Base-by-base conservation (phyloP, 2,888 invertebrate species). In the Hermaeophaga mercurialis region DNA sequence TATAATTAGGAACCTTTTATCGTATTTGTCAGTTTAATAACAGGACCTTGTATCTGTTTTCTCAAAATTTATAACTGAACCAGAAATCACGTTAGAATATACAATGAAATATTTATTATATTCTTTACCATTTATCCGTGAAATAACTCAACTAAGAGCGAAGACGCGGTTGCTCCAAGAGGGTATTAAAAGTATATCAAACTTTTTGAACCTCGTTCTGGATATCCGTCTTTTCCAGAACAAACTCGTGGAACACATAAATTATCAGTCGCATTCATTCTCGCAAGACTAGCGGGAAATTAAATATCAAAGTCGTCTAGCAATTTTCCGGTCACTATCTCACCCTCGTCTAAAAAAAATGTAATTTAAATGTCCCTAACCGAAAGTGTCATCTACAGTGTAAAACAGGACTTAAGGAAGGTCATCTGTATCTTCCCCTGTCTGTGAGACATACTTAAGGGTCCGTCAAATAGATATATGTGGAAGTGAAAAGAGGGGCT, bases 321-420 rank as follows among this genome's bases (percentile, higher is more conserved):
- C 43, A 52, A 63, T 63, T 63, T 63, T 63, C 61, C 63, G 63
- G 63, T 63, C 63, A 63, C 63, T 63, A 61, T 63, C 33, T 45
- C 63, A 63, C 63, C 63, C 67, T 64, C 59, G 59, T 59, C 54
- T 43, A 58, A 61, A 69, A 68, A 68, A 73, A 73, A 69, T 73
- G 73, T 72, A 76, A 75, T 75, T 74, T 73, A 73, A 74, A 75
- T 70, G 70, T 69, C 65, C 72, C 69, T 68, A 61, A 57, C 60
- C 60, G 54, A 52, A 59, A 55, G 61, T 63, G 63, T 63, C 63
- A 63, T 63, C 63, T 56, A 39, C 63, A 63, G 61, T 54, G 39
- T 54, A 45, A 61, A 56, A 54, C 52, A 52, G 33, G 43, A 52
- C 52, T 52, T 52, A 47, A 47, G 47, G 47, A 52, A 52, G 52